These are phyloP conservation scores for Rhynchopsitta pachyrhyncha DNA, from an alignment of 2,113 vertebrate species.

Conservation along the genomic window DNA sequence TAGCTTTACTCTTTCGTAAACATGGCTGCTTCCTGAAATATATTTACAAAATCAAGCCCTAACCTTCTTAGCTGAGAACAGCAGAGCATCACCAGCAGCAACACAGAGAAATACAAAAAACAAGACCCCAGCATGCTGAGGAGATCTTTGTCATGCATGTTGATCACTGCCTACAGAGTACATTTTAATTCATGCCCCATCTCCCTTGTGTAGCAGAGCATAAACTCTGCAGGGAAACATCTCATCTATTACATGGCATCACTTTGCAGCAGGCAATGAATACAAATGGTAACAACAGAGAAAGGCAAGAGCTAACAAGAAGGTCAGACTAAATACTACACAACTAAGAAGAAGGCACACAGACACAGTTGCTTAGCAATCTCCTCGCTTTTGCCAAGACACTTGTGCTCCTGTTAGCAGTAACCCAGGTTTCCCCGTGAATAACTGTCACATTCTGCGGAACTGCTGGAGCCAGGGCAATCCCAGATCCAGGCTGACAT, in stretches of 20 bases:
- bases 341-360: neutral
- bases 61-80: neutral
- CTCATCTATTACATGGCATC: neutral
- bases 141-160: neutral
- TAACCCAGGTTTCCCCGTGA: neutral
- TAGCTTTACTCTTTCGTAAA: neutral
- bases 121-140: accelerated
- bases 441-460: neutral
- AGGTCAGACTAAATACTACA: neutral
- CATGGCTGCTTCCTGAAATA: neutral
- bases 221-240: neutral
- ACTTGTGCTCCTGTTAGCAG: neutral
- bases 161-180: neutral
- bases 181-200: neutral
- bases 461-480: neutral
- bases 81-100: neutral
- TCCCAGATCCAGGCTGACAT: neutral
- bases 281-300: neutral
- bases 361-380: neutral
- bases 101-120: neutral
- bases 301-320: neutral
- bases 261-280: neutral
- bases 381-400: neutral
- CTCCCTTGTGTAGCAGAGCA: neutral
- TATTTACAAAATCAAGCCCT: neutral